These are phyloP conservation scores for Anoncus sp. DNA, from an alignment of 2,888 invertebrate genomes.

Conservation along the genomic window DNA sequence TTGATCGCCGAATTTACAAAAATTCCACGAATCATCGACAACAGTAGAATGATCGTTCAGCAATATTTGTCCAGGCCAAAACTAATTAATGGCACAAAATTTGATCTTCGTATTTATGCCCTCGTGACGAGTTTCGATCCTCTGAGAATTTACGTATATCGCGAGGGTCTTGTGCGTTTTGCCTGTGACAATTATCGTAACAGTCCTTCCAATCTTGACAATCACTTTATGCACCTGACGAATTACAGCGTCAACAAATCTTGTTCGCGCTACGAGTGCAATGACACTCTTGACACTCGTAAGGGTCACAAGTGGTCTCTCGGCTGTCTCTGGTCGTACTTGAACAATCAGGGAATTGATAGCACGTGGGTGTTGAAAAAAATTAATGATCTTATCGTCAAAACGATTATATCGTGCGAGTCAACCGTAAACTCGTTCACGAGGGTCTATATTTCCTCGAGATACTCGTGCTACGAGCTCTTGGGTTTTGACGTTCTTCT, in stretches of 20 bases:
- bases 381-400: slow-evolving; percentile 95
- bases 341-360: slow-evolving; percentile 90
- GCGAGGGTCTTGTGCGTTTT: slow-evolving; percentile 97
- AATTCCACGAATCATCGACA: slow-evolving; percentile 86
- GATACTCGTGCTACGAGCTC: slow-evolving; percentile 96
- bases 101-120: slow-evolving; percentile 98
- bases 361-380: slow-evolving; percentile 92
- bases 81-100: slow-evolving; percentile 97
- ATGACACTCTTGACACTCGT: slow-evolving; percentile 93
- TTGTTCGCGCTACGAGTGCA: slow-evolving; percentile 85
- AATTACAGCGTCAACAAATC: slow-evolving; percentile 90
- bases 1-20: slow-evolving; percentile 97
- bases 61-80: slow-evolving; percentile 88
- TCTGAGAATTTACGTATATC: slow-evolving; percentile 95
- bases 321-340: slow-evolving; percentile 90
- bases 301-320: slow-evolving; percentile 98
- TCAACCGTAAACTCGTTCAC: slow-evolving; percentile 89
- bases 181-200: slow-evolving; percentile 95
- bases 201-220: slow-evolving; percentile 90
- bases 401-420: slow-evolving; percentile 96
- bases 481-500: slow-evolving; percentile 98
- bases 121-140: slow-evolving; percentile 98
- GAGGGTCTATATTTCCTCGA: slow-evolving; percentile 81
- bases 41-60: slow-evolving; percentile 94
- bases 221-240: slow-evolving; percentile 95